Percentiles rank a stretch among this genome's conserved stretches.
These are phyloP conservation scores for Trichonephila clavipes DNA, from an alignment of 1,140 invertebrate genomes.

Conservation along the genomic window DNA sequence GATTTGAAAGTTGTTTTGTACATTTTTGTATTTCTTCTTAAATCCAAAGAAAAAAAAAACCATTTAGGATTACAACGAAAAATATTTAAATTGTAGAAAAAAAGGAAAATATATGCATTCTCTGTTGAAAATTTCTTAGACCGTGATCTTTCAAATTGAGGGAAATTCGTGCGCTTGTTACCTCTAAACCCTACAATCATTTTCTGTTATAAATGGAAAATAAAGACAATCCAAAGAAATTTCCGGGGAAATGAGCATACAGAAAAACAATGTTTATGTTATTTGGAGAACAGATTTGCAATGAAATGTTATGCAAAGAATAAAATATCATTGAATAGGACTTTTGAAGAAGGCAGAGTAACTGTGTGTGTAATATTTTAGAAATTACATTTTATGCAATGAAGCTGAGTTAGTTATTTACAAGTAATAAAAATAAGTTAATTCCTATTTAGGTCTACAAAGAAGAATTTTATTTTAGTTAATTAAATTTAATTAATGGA, in stretches of 20 bases:
- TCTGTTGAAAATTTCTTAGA: not conserved
- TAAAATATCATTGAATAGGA: not conserved
- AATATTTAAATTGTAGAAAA: not conserved
- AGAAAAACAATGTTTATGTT: not conserved
- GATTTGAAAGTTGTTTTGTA: too few species aligned
- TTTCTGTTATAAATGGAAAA: not conserved
- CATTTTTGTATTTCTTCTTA: not conserved
- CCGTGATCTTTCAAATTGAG: not conserved
- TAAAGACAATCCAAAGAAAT: too few species aligned
- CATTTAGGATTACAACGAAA: not conserved
- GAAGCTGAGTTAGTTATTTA: too few species aligned
- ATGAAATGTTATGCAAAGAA: not conserved
- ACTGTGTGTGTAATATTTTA: too few species aligned
- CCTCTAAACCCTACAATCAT: not conserved
- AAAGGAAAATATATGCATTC: not conserved
- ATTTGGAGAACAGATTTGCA: not conserved
- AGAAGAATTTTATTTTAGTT: too few species aligned
- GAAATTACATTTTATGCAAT: too few species aligned
- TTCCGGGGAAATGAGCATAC: too few species aligned
- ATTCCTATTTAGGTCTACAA: too few species aligned
- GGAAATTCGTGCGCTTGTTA: not conserved
- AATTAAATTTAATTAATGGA: too few species aligned
- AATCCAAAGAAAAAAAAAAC: not conserved
- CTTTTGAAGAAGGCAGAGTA: not conserved
- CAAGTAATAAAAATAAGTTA: too few species aligned